Conservation (phyloP, 2,113 vertebrate species). For the Tylochromis polylepis region DNA sequence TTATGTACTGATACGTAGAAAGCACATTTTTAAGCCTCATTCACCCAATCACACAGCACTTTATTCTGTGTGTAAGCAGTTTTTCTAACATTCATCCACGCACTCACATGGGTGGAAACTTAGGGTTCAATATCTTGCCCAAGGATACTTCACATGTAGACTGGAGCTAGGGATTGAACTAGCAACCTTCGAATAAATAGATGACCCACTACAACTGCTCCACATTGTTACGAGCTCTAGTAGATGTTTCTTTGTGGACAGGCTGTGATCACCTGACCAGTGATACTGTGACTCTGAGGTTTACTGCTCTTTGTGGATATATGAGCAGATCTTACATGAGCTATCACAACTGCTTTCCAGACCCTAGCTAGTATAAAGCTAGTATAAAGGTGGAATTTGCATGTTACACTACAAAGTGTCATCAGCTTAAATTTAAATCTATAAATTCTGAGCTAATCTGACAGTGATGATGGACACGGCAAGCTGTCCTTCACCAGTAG, state of each 20-base stretch:
- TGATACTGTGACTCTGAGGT: background rate
- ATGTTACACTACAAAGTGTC: background rate
- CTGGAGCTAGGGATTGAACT: background rate
- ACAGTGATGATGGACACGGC: background rate
- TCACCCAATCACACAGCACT: background rate
- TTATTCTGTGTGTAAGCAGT: background rate
- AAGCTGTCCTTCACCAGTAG: too few relatives aligned
- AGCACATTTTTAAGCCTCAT: background rate
- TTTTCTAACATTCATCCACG: background rate
- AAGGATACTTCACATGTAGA: background rate
- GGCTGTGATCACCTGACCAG: background rate
- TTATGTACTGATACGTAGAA: background rate
- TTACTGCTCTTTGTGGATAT: background rate
- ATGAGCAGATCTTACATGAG: background rate
- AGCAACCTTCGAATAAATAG: background rate
- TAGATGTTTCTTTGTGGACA: background rate
- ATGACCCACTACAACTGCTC: fast-evolving
- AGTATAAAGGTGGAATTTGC: background rate
- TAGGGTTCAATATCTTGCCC: background rate
- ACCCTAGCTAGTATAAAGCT: background rate
- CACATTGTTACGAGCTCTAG: background rate
- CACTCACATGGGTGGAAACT: background rate
- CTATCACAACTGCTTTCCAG: background rate
- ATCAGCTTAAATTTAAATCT: background rate
- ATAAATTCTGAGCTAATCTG: background rate